Percentiles rank a stretch among this genome's conserved stretches.
Evolutionary conservation across 1,140 invertebrate genomes (phyloP).

Genomic region (Littorina saxatilis): DNA sequence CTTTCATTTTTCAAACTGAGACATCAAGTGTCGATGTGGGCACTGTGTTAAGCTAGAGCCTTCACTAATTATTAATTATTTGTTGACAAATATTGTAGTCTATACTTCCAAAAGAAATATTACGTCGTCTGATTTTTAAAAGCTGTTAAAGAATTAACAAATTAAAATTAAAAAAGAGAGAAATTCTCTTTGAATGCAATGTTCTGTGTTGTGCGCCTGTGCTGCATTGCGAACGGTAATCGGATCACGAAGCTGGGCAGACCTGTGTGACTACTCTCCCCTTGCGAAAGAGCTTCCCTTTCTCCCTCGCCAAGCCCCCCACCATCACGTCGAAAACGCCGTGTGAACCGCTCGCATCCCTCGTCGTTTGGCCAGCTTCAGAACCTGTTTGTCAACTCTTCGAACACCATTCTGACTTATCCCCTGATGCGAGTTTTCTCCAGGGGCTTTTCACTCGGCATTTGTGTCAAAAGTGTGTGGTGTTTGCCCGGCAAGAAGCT

Average conservation of each 20-base stretch:
- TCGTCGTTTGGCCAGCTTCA: neutral
- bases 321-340: neutral
- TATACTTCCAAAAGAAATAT: neutral
- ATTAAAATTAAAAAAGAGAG: too few relatives aligned
- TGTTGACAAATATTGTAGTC: neutral
- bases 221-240: neutral
- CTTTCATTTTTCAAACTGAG: too few relatives aligned
- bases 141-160: neutral
- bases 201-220: neutral
- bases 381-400: neutral
- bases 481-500: neutral
- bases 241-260: conserved; percentile 9
- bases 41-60: neutral
- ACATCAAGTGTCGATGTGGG: too few relatives aligned
- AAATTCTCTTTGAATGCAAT: too few relatives aligned
- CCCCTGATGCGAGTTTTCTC: neutral
- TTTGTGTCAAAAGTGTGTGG: neutral
- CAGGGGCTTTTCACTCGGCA: neutral
- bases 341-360: neutral
- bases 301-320: neutral
- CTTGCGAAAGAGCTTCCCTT: neutral
- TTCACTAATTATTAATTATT: neutral
- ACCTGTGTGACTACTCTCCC: neutral
- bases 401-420: neutral
- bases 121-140: neutral